Percentiles rank a stretch among this genome's conserved stretches.
phyloP scores from a whole-genome alignment of 2,797 vertebrate species.

The Lerista edwardsae region DNA sequence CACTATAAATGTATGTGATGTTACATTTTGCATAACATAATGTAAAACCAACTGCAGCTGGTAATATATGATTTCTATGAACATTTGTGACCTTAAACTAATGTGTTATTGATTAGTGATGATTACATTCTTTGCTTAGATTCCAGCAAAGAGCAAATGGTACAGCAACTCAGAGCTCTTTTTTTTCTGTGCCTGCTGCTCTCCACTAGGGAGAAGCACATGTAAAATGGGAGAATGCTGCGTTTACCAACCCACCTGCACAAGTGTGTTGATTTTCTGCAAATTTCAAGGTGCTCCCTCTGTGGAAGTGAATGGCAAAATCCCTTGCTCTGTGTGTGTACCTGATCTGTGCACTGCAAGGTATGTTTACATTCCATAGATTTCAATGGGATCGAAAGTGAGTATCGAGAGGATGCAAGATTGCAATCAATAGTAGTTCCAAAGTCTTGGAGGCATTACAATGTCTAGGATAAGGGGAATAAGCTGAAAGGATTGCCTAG shows the following conservation, averaged over 20 bases:
- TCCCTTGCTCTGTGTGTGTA: not conserved
- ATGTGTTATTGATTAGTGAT: slow-evolving; percentile 3
- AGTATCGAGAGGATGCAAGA: not conserved
- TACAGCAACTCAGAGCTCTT: not conserved
- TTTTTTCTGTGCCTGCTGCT: not conserved
- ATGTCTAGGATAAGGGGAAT: not conserved
- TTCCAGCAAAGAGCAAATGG: not conserved
- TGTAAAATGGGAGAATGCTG: not conserved
- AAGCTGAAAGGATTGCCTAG: not conserved
- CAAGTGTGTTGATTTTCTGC: not conserved
- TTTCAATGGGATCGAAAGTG: not conserved
- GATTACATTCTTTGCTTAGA: not conserved
- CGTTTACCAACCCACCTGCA: not conserved
- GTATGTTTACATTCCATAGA: not conserved
- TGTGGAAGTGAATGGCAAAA: not conserved
- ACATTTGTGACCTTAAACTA: not conserved
- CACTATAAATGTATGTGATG: not conserved
- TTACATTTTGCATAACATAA: not conserved
- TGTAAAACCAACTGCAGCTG: not conserved
- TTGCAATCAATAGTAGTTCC: not conserved
- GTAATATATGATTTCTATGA: not conserved
- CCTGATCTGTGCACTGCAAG: not conserved
- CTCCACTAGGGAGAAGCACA: not conserved
- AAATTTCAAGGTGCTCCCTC: not conserved
- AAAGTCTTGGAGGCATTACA: not conserved